Evolutionary conservation across 2,113 vertebrate genomes (phyloP), one percentile per base, ranked within the genome.

Genomic region (Tragelaphus scriptus): DNA sequence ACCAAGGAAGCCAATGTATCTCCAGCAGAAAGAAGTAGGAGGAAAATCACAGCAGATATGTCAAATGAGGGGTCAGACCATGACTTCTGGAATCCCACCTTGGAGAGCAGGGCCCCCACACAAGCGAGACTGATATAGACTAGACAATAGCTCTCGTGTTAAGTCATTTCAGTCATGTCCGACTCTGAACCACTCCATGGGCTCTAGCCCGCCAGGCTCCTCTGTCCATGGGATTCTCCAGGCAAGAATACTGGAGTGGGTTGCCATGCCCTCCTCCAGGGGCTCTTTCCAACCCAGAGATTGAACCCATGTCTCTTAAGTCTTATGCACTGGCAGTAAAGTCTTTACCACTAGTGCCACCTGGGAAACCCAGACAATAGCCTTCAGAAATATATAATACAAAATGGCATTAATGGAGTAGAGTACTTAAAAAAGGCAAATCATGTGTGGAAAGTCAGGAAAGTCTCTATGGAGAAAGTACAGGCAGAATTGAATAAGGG

Each of bases 81-180:
- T 28, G 16, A 11, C 53, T 47, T 56, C 13, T 51, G 14, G 15
- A 55, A 5, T 5, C 91, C 10, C 3, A 3, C 28, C 32, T 88
- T 28, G 30, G 25, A 82, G 2, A 77, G 10, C 19, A 12, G 36
- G 11, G 13, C 26, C 26, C 58, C 4, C 15, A 12, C 5, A 14
- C 15, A 53, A 28, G 49, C 17, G 55, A 77, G 19, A 59, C 16
- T 32, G 19, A 53, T 12, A 40, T 3, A 6, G 12, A 0, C 13
- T 36, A 2, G 15, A 56, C 15, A 17, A 21, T 4, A 59, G 14
- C 7, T 12, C 30, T n/a, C 0, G 1, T 23, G 28, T 44, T 75
- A 44, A 75, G 23, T 25, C 71, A 13, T 40, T 75, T 26, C 36
- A 40, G 68, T 25, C 21, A 2, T 25, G 19, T 40, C 36, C 4